Percentiles rank a stretch among this genome's conserved stretches.
Evolutionary conservation across 2,113 vertebrate species (phyloP).

Genomic region (Ascaphus truei): DNA sequence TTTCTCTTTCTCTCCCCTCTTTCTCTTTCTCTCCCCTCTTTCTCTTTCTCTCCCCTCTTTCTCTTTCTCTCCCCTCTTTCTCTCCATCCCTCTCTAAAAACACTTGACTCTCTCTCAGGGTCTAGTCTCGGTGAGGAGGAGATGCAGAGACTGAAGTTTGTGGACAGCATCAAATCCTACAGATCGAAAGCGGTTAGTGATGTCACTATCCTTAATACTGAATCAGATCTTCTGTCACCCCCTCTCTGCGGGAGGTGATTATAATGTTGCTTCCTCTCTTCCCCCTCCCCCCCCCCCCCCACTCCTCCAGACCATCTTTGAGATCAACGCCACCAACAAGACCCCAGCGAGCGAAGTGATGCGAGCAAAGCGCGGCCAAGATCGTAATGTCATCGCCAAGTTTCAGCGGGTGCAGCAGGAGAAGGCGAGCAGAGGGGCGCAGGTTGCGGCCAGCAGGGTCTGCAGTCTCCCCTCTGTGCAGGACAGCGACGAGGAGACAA

Average conservation of each 20-base stretch:
- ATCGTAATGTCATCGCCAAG: slow-evolving; percentile 66
- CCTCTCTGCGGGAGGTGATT: too few relatives aligned
- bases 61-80: background rate
- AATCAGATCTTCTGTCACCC: too few relatives aligned
- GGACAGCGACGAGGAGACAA: slow-evolving; percentile 41
- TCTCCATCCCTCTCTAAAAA: background rate
- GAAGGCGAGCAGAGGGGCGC: slow-evolving; percentile 1
- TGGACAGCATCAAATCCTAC: slow-evolving; percentile 84
- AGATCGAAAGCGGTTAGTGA: slow-evolving; percentile 79
- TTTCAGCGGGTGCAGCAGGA: slow-evolving; percentile 59
- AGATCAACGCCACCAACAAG: slow-evolving; percentile 86
- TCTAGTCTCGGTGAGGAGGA: slow-evolving; percentile 72
- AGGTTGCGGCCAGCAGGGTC: background rate
- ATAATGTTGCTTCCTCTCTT: too few relatives aligned
- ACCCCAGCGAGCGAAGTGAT: slow-evolving; percentile 78
- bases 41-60: background rate
- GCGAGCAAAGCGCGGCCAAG: slow-evolving; percentile 76
- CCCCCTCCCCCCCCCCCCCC: background rate
- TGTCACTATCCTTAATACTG: too few relatives aligned
- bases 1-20: background rate
- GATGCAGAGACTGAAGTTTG: slow-evolving; percentile 77
- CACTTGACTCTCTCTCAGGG: slow-evolving; percentile 63
- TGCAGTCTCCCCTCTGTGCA: background rate
- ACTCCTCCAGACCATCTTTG: slow-evolving; percentile 85
- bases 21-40: background rate